phyloP scores from a whole-genome alignment of 2,113 vertebrate genomes.

The Elephas maximus region DNA sequence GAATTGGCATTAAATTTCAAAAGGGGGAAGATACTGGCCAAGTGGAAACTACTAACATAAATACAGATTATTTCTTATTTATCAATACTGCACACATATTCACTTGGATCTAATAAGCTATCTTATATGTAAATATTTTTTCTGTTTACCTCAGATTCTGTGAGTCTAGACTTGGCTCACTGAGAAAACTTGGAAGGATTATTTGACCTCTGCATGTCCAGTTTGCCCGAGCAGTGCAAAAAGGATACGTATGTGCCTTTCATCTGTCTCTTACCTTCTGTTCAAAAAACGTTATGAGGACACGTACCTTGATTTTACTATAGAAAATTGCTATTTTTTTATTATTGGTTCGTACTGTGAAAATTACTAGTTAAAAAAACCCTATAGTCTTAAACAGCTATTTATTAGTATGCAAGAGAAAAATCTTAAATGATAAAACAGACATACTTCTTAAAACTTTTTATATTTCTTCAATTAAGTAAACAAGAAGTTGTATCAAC shows the following conservation, averaged over 20 bases:
- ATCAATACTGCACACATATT: background rate
- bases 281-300: background rate
- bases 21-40: background rate
- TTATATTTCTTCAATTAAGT: background rate
- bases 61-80: background rate
- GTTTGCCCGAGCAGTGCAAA: background rate
- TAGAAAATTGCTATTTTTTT: background rate
- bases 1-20: conserved; percentile 66
- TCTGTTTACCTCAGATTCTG: background rate
- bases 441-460: background rate
- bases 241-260: background rate
- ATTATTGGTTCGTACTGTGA: background rate
- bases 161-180: background rate
- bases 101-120: background rate
- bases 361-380: background rate
- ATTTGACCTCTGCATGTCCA: background rate
- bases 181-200: background rate
- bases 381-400: background rate
- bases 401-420: background rate
- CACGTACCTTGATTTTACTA: background rate
- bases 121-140: background rate
- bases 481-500: background rate
- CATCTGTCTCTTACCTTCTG: background rate
- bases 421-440: background rate
- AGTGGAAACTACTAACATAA: conserved; percentile 9